These are phyloP conservation scores for Trachymyrmex septentrionalis DNA, from an alignment of 1,140 invertebrate genomes.

Conservation along the genomic window DNA sequence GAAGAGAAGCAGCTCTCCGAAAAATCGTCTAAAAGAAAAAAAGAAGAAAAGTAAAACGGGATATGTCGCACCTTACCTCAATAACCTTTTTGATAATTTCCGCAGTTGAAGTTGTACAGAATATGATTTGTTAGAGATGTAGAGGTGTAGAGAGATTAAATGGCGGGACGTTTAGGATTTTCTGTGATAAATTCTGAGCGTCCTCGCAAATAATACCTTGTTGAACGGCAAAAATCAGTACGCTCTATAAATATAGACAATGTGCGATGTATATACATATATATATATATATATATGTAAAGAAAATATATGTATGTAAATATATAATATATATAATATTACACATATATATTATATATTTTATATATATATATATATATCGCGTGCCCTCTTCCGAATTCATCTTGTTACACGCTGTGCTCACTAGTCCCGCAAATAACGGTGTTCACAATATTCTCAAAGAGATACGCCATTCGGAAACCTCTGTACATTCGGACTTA, in stretches of 20 bases:
- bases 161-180: slow-evolving; percentile 65
- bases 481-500: slow-evolving; percentile 8
- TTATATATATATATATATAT: slow-evolving; percentile 59
- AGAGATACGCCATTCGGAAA: background rate
- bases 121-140: slow-evolving; percentile 69
- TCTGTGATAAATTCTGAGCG: slow-evolving; percentile 75
- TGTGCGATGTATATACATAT: slow-evolving; percentile 58
- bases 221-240: slow-evolving; percentile 84
- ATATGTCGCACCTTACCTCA: slow-evolving; percentile 60
- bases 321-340: background rate
- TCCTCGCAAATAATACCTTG: slow-evolving; percentile 50
- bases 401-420: slow-evolving; percentile 74
- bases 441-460: slow-evolving; percentile 42
- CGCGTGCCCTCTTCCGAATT: slow-evolving; percentile 79
- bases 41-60: slow-evolving; percentile 24
- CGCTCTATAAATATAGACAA: slow-evolving; percentile 77
- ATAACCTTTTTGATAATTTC: slow-evolving; percentile 60
- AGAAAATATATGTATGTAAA: background rate
- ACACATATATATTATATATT: background rate
- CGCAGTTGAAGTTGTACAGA: slow-evolving; percentile 49
- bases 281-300: background rate
- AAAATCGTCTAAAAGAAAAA: slow-evolving; percentile 26
- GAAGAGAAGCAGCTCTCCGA: slow-evolving; percentile 30
- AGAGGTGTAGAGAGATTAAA: slow-evolving; percentile 56
- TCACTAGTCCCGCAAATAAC: slow-evolving; percentile 53